Percentiles rank a stretch among this genome's conserved stretches.
Evolutionary conservation across 2,888 invertebrate genomes (phyloP).

Genomic region (Lamproptera curius): DNA sequence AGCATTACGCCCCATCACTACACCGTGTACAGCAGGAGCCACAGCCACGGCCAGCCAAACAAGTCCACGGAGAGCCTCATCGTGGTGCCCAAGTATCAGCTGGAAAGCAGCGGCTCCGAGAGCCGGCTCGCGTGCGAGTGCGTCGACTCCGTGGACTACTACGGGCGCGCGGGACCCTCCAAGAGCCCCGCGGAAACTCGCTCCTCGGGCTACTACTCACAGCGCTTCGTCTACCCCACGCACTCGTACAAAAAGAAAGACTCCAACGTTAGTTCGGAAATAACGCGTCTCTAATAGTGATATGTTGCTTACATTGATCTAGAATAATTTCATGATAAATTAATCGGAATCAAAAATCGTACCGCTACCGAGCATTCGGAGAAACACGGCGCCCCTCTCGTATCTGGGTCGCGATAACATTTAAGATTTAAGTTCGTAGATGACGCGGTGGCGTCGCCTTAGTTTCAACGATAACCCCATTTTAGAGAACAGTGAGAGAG

Average conservation of each 20-base stretch:
- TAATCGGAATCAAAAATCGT: constrained; percentile 1
- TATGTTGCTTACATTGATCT: constrained; percentile 2
- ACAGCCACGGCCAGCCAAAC: constrained; percentile 80
- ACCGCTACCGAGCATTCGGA: background rate
- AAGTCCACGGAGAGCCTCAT: constrained; percentile 90
- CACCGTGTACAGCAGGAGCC: constrained; percentile 65
- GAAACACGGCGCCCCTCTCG: background rate
- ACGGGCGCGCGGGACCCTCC: constrained; percentile 48
- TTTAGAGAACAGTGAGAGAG: constrained; percentile 8
- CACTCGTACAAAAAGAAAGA: constrained; percentile 73
- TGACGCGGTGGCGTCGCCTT: constrained; percentile 1
- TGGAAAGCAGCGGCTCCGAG: constrained; percentile 80
- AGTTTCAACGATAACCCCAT: constrained; percentile 9
- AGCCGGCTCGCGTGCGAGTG: constrained; percentile 86
- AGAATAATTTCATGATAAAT: constrained; percentile 7
- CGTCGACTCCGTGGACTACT: constrained; percentile 69
- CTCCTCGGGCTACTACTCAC: constrained; percentile 58
- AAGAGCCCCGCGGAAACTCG: constrained; percentile 58
- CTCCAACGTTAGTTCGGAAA: constrained; percentile 82
- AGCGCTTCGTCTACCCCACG: constrained; percentile 70
- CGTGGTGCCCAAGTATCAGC: constrained; percentile 81
- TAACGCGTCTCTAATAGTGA: constrained; percentile 80
- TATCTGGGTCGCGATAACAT: constrained; percentile 13
- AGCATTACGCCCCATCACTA: constrained; percentile 63
- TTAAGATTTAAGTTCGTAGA: constrained; percentile 7